These are phyloP conservation scores for Thaumetopoea pityocampa DNA, from an alignment of 1,140 invertebrate genomes.

Conservation along the genomic window DNA sequence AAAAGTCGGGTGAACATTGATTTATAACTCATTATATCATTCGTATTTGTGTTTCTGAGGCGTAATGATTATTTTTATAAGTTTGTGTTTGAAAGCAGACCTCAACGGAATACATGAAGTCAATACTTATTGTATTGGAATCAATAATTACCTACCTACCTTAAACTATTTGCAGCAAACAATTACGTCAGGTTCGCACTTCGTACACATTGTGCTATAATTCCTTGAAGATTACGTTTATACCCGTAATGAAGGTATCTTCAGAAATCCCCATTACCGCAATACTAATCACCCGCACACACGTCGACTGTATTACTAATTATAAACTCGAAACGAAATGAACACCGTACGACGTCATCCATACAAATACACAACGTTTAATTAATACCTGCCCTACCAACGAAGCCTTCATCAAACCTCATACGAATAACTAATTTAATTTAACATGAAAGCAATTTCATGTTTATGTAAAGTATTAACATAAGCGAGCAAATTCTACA, in stretches of 20 bases:
- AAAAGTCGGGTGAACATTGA: conserved; percentile 8
- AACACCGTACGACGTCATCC: conserved; percentile 14
- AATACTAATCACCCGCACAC: conserved; percentile 2
- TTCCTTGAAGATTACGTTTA: too few relatives aligned
- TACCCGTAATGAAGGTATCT: too few relatives aligned
- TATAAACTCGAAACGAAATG: conserved; percentile 10
- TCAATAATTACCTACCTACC: background rate
- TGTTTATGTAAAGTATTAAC: conserved; percentile 38
- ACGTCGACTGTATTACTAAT: conserved; percentile 6
- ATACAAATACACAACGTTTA: conserved; percentile 26
- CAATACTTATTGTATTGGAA: background rate
- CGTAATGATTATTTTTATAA: conserved; percentile 4
- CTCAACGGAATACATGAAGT: conserved; percentile 1
- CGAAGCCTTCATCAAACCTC: conserved; percentile 35
- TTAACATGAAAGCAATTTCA: conserved; percentile 50
- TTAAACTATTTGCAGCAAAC: too few relatives aligned
- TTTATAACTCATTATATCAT: conserved; percentile 2
- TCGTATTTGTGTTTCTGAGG: background rate
- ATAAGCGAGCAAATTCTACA: conserved; percentile 20
- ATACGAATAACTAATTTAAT: conserved; percentile 56
- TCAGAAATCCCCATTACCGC: background rate
- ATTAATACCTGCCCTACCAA: conserved; percentile 36
- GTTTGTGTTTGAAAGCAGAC: background rate
- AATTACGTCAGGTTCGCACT: background rate
- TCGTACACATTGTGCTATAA: background rate